phyloP scores from a whole-genome alignment of 2,113 vertebrate genomes.

The Stictonetta naevosa region DNA sequence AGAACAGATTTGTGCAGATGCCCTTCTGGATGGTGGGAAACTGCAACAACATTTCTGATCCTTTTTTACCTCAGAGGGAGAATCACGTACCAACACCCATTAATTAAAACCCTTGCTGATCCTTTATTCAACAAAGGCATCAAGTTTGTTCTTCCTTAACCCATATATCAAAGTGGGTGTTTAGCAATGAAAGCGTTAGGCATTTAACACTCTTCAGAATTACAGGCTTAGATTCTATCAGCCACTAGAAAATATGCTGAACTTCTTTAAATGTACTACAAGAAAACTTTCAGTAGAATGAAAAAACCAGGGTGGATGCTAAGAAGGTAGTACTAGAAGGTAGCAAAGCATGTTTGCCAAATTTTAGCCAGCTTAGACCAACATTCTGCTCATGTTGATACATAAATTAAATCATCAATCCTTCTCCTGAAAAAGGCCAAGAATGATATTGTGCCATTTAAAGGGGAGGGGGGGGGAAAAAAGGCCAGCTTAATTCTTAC shows the following conservation, averaged over 20 bases:
- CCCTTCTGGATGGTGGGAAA: background rate
- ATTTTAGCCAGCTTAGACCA: background rate
- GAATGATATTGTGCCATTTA: background rate
- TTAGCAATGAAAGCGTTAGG: background rate
- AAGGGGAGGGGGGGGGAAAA: background rate
- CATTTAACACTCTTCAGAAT: background rate
- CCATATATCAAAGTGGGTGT: background rate
- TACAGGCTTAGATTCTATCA: background rate
- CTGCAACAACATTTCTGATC: background rate
- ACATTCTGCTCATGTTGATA: background rate
- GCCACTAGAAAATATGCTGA: background rate
- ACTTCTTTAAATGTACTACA: background rate
- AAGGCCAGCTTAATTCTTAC: background rate
- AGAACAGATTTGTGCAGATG: background rate
- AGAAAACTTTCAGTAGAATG: background rate
- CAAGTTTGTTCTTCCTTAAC: background rate
- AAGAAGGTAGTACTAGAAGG: background rate
- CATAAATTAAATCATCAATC: background rate
- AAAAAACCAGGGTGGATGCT: background rate
- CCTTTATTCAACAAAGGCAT: background rate
- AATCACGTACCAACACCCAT: background rate
- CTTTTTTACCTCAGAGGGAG: background rate
- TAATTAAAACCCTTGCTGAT: background rate
- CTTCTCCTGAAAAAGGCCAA: background rate
- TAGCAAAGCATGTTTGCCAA: background rate